Evolutionary conservation across 2,888 invertebrate species (phyloP).

Genomic region (Acheta domesticus): DNA sequence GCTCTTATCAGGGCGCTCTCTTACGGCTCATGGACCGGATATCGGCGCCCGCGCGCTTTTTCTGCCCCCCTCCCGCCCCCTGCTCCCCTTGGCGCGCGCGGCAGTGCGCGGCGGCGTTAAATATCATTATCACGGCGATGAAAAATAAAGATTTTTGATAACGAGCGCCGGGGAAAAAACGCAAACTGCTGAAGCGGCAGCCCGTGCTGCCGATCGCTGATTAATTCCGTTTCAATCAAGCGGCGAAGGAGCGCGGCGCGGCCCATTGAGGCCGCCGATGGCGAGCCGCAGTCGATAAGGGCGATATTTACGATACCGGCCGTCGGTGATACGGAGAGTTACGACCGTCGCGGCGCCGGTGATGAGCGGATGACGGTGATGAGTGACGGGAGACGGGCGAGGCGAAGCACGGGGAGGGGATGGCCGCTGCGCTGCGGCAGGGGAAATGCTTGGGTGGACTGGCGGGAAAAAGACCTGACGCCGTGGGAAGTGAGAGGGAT

Average conservation of each 20-base stretch:
- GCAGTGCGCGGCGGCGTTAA: background rate
- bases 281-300: background rate
- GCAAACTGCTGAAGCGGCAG: background rate
- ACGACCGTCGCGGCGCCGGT: too few relatives aligned
- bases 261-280: background rate
- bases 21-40: conserved; percentile 1
- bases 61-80: too few relatives aligned
- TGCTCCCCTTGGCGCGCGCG: too few relatives aligned
- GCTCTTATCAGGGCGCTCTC: background rate
- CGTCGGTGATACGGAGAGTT: background rate
- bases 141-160: background rate
- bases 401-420: too few relatives aligned
- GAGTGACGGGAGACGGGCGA: too few relatives aligned
- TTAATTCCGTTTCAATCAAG: background rate
- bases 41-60: background rate
- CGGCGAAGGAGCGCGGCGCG: background rate
- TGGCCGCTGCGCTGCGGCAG: too few relatives aligned
- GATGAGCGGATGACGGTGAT: too few relatives aligned
- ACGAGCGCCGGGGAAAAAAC: background rate
- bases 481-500: too few relatives aligned
- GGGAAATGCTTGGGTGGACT: too few relatives aligned
- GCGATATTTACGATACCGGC: background rate
- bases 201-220: background rate
- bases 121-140: conserved; percentile 8
- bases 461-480: too few relatives aligned